Evolutionary conservation across 2,113 vertebrate species (phyloP).

Genomic region (Arenaria interpres): DNA sequence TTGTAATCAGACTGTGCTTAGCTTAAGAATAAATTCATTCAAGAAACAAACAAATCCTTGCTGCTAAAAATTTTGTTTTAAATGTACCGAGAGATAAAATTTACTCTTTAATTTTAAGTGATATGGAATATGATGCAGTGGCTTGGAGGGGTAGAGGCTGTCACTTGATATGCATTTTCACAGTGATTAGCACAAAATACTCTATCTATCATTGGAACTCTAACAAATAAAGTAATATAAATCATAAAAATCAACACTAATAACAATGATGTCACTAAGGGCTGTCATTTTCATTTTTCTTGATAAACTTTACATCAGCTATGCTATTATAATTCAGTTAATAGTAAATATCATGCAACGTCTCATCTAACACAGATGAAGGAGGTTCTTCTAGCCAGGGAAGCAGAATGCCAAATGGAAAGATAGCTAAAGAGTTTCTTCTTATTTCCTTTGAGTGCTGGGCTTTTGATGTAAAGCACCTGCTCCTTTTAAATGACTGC

Average conservation of each 20-base stretch:
- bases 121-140: not conserved
- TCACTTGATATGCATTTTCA: not conserved
- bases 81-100: not conserved
- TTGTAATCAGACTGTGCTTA: not conserved
- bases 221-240: constrained; percentile 17
- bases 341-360: constrained; percentile 26
- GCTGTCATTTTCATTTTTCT: constrained; percentile 8
- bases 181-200: not conserved
- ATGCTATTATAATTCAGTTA: constrained; percentile 11
- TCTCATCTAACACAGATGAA: constrained; percentile 40
- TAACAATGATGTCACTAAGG: not conserved
- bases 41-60: not conserved
- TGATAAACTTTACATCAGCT: constrained; percentile 11
- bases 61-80: not conserved
- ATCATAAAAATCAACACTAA: constrained; percentile 21
- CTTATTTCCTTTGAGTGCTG: constrained; percentile 69
- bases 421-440: constrained; percentile 36
- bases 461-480: constrained; percentile 71
- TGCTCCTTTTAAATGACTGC: constrained; percentile 69
- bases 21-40: not conserved
- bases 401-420: constrained; percentile 48
- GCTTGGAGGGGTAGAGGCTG: not conserved
- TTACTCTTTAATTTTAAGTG: not conserved
- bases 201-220: not conserved
- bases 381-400: constrained; percentile 24